Evolutionary conservation across 2,797 vertebrate species (phyloP).

Genomic region (Eulemur rubriventer): DNA sequence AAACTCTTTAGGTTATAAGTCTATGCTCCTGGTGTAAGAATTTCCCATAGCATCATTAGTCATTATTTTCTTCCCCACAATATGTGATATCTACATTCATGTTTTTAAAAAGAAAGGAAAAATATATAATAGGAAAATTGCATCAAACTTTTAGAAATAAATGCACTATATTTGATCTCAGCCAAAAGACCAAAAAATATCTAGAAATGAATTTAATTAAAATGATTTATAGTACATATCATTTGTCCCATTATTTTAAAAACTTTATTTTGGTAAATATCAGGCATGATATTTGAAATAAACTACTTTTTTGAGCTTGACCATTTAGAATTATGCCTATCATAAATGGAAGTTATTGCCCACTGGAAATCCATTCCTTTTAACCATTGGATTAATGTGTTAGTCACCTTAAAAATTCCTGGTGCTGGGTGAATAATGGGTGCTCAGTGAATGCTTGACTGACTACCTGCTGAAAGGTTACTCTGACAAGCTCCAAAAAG

Average conservation of each 20-base stretch:
- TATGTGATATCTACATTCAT: background rate
- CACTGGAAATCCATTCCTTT: background rate
- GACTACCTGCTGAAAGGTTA: background rate
- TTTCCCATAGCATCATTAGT: background rate
- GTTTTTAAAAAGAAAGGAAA: background rate
- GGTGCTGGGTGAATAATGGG: background rate
- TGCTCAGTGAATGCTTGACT: background rate
- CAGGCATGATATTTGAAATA: background rate
- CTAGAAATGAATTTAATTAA: background rate
- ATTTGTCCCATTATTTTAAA: background rate
- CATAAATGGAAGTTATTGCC: background rate
- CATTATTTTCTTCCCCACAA: background rate
- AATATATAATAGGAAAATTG: background rate
- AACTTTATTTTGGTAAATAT: background rate
- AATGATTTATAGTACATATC: background rate
- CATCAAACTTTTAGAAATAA: conserved; percentile 2
- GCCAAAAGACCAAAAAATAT: background rate
- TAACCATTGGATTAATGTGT: background rate
- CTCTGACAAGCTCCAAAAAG: background rate
- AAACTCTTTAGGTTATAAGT: background rate
- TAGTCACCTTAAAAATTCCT: background rate
- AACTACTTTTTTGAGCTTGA: background rate
- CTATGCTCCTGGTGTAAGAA: background rate
- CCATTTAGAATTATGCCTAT: background rate
- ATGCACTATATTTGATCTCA: background rate